Conservation (phyloP, 2,113 vertebrate species). For the Isichthys henryi region DNA sequence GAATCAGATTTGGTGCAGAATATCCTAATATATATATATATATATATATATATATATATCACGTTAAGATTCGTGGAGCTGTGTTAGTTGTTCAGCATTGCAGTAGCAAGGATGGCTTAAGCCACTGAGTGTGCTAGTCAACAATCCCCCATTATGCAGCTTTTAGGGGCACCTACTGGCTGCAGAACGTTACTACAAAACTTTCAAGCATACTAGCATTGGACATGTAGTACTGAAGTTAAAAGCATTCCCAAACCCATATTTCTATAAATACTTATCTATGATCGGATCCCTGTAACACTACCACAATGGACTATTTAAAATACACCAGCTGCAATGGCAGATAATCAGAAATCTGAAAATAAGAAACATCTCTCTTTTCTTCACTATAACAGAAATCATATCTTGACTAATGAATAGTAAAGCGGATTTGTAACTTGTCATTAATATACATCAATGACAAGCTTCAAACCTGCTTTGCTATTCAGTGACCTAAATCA, state of each 20-base stretch:
- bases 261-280: background rate
- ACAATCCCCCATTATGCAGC: background rate
- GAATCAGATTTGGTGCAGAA: background rate
- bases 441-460: background rate
- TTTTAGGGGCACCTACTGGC: conserved; percentile 17
- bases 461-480: background rate
- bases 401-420: background rate
- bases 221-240: background rate
- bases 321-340: background rate
- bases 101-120: background rate
- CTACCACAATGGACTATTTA: background rate
- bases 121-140: background rate
- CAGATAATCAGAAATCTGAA: background rate
- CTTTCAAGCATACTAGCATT: background rate
- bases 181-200: background rate
- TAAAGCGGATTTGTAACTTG: background rate
- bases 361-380: background rate
- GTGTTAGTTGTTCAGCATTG: background rate
- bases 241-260: background rate
- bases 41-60: background rate
- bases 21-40: too few relatives aligned
- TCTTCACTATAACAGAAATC: background rate
- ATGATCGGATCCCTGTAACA: background rate
- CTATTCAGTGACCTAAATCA: background rate
- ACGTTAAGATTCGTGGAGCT: background rate